Evolutionary conservation across 2,113 vertebrate genomes (phyloP).

Genomic region (Bubo bubo): DNA sequence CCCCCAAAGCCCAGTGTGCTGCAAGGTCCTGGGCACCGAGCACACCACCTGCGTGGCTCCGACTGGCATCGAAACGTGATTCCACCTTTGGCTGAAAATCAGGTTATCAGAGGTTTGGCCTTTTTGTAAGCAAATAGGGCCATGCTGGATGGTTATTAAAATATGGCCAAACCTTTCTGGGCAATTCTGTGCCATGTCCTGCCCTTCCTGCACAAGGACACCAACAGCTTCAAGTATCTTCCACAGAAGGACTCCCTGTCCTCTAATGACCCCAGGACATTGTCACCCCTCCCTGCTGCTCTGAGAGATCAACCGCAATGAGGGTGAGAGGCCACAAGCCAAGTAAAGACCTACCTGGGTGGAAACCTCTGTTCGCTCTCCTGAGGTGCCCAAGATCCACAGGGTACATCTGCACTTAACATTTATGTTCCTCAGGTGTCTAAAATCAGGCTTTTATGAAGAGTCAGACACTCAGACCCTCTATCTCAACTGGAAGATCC

Average conservation of each 20-base stretch:
- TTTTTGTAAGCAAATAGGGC: background rate
- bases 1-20: accelerated
- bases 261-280: accelerated
- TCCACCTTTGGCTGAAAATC: background rate
- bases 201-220: background rate
- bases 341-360: background rate
- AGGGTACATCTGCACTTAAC: too few relatives aligned
- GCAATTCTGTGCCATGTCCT: background rate
- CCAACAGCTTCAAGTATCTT: background rate
- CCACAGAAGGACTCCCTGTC: background rate
- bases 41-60: too few relatives aligned
- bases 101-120: background rate
- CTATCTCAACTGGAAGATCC: background rate
- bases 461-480: background rate
- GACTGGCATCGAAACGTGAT: background rate
- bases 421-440: accelerated
- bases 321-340: background rate
- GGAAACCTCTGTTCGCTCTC: background rate
- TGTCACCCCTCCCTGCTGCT: background rate
- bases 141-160: background rate
- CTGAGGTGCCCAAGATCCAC: background rate
- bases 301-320: background rate
- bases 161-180: background rate
- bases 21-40: too few relatives aligned
- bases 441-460: background rate